These are phyloP conservation scores for Hirtodrosophila duncani DNA, from an alignment of 2,888 invertebrate species.

Conservation along the genomic window DNA sequence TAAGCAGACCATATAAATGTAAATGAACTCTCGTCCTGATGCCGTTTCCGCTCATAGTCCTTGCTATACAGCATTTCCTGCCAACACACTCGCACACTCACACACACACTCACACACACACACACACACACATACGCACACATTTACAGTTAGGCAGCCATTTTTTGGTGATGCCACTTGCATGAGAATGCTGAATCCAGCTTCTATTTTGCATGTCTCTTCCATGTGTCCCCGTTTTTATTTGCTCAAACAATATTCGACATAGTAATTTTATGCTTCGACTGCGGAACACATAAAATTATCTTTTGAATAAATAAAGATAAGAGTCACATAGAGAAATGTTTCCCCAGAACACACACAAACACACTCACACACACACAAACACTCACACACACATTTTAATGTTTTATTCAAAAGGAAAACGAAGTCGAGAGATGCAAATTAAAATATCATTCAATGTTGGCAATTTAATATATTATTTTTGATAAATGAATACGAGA, in stretches of 20 bases:
- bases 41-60: conserved; percentile 70
- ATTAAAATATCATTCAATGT: conserved; percentile 72
- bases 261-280: conserved; percentile 72
- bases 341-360: conserved; percentile 41
- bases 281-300: conserved; percentile 72
- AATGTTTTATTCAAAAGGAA: conserved; percentile 72
- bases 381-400: conserved; percentile 46
- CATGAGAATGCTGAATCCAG: conserved; percentile 44
- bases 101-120: conserved; percentile 20
- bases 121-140: conserved; percentile 19
- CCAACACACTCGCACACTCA: conserved; percentile 17
- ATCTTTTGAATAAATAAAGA: conserved; percentile 72
- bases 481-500: conserved; percentile 65
- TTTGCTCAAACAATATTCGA: conserved; percentile 72
- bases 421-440: conserved; percentile 66
- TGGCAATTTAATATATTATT: conserved; percentile 73
- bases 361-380: conserved; percentile 15
- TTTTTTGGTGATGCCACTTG: conserved; percentile 63
- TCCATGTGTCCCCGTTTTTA: conserved; percentile 46
- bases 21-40: conserved; percentile 68
- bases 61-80: conserved; percentile 65
- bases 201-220: conserved; percentile 5
- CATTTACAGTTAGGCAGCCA: conserved; percentile 56
- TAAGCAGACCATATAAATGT: conserved; percentile 73
- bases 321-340: conserved; percentile 59